Conservation (phyloP, 2,888 invertebrate genomes). For the Tiphia femorata region DNA sequence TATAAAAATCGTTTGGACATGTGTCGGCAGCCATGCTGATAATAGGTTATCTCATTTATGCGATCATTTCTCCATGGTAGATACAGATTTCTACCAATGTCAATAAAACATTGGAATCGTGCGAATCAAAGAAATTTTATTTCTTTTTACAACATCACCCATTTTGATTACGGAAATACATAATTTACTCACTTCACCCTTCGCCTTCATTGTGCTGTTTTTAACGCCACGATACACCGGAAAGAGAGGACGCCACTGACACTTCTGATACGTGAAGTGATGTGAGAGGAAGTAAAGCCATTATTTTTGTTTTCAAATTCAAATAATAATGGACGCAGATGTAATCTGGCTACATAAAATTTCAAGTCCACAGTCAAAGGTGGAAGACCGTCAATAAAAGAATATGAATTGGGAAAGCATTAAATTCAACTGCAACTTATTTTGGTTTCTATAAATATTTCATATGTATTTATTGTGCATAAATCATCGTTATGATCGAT, state of each 20-base stretch:
- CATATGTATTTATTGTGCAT: too few relatives aligned
- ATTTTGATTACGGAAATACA: slow-evolving; percentile 14
- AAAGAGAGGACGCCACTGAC: slow-evolving; percentile 32
- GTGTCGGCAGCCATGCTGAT: slow-evolving; percentile 14
- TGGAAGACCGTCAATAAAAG: too few relatives aligned
- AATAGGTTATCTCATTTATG: slow-evolving; percentile 25
- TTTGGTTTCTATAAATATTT: too few relatives aligned
- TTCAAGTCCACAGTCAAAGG: too few relatives aligned
- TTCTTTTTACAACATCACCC: background rate
- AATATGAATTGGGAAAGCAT: too few relatives aligned
- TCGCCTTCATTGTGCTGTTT: slow-evolving; percentile 83
- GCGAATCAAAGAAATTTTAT: background rate
- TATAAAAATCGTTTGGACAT: slow-evolving; percentile 3
- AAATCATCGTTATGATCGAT: too few relatives aligned
- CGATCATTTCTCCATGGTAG: background rate
- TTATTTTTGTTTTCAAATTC: too few relatives aligned
- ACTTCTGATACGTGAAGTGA: too few relatives aligned
- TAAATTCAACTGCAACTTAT: too few relatives aligned
- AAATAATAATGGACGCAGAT: too few relatives aligned
- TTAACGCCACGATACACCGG: slow-evolving; percentile 34
- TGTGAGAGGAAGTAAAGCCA: too few relatives aligned
- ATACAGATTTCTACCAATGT: background rate
- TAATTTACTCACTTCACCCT: slow-evolving; percentile 80
- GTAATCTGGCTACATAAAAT: too few relatives aligned
- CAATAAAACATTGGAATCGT: background rate